Base-by-base conservation (phyloP, 2,113 vertebrate species). In the Ammospiza nelsoni region DNA sequence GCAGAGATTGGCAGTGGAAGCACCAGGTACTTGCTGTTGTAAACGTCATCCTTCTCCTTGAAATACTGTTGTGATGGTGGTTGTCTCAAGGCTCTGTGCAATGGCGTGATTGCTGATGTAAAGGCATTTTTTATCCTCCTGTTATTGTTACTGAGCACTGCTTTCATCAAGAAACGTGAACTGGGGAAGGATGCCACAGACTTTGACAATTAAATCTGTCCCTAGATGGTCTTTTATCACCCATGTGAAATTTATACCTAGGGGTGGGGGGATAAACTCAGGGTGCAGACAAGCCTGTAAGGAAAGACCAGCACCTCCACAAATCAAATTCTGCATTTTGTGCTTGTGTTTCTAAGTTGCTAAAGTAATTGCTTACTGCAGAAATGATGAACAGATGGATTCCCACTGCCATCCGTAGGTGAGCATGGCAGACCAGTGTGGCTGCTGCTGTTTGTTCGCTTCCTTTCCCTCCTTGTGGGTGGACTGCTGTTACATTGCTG, bases 201-300 rank as follows among this genome's bases (percentile, higher is more conserved):
- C 14, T 54, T 73, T 14, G 7, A 6, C 41, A 25, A 44, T 35
- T 31, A 31, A 49, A 28, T 35, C 37, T 71, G 28, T 84, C 27
- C 4, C 62, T 65, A 49, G 27, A 24, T 59, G 39, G 15, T 67
- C 19, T 52, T 76, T 61, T 57, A 57, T 76, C 28, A 80, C 28
- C 14, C 43, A 20, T 7, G 3, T 46, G 23, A 69, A 58, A 80
- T 76, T n/a, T 49, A 43, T 68, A 29, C 43, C 31, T 23, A 9
- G 27, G 12, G 12, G 1, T 8, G 1, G 8, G 7, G 6, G 6
- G 0, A 9, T 3, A 55, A 71, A 61, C 49, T 68, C 20, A 33
- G 29, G 24, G 16, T 52, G n/a, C 51, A 52, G 51, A 66, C 18
- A 59, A 65, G 39, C 15, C 43, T 62, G 1, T 58, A 62, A 63